Conservation (phyloP, 2,113 vertebrate species). For the Platysternon megacephalum region DNA sequence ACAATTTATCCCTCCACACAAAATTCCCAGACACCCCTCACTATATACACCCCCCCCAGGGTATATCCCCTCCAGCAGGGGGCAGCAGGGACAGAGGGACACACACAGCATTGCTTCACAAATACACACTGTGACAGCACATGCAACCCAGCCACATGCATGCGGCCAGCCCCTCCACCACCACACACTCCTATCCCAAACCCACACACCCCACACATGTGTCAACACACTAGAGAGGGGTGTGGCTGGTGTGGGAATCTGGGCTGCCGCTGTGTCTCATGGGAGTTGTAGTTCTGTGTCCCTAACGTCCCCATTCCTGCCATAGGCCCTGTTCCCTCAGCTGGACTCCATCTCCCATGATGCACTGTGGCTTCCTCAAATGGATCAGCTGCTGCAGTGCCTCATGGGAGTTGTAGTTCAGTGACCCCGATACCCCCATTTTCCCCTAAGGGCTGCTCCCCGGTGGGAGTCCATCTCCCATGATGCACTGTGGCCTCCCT, state of each 20-base stretch:
- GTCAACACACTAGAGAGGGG: neutral
- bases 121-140: neutral
- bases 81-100: neutral
- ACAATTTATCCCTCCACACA: neutral
- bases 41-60: neutral
- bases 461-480: no score
- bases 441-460: no score
- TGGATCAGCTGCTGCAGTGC: neutral
- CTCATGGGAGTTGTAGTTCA: neutral
- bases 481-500: no score
- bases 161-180: neutral
- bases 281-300: neutral
- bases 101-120: neutral
- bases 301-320: neutral
- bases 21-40: neutral
- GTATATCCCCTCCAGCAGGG: neutral
- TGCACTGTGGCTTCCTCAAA: neutral
- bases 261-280: neutral
- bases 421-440: neutral
- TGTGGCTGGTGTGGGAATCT: neutral
- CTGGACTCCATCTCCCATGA: neutral
- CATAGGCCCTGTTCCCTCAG: neutral
- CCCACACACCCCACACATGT: neutral
- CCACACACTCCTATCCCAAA: neutral
- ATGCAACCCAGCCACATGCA: neutral